Evolutionary conservation across 2,797 vertebrate genomes (phyloP).

Genomic region (Acanthurus leucopareius): DNA sequence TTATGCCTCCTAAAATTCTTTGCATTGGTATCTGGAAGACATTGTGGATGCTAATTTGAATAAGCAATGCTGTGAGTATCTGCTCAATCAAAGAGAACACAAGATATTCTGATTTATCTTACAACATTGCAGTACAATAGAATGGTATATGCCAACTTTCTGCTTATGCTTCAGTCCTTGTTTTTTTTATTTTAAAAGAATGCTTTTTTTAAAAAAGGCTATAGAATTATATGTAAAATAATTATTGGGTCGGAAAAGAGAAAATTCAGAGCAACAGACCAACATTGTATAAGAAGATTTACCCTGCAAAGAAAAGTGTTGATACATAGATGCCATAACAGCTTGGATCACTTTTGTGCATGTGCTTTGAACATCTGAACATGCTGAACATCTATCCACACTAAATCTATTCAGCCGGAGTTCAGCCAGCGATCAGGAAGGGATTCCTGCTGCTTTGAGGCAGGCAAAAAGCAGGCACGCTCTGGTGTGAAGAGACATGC

Average conservation of each 20-base stretch:
- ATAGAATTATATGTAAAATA: background rate
- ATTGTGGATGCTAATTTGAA: constrained; percentile 15
- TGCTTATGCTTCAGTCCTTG: background rate
- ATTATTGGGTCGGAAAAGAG: background rate
- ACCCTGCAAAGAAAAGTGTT: constrained; percentile 23
- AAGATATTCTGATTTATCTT: constrained; percentile 11
- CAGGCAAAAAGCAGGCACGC: constrained; percentile 50
- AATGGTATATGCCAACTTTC: background rate
- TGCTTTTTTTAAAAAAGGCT: background rate
- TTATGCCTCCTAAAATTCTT: background rate
- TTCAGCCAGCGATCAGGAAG: constrained; percentile 74
- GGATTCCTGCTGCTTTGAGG: constrained; percentile 68
- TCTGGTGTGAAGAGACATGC: constrained; percentile 72
- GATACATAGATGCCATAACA: constrained; percentile 19
- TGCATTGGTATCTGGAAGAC: constrained; percentile 10
- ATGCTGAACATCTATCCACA: constrained; percentile 54
- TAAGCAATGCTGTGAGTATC: constrained; percentile 16
- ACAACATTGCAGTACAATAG: background rate
- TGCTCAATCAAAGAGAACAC: constrained; percentile 4
- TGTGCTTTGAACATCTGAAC: constrained; percentile 61
- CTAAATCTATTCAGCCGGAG: constrained; percentile 61
- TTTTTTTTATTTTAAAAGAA: constrained; percentile 8
- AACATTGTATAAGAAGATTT: constrained; percentile 2
- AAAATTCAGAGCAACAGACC: constrained; percentile 6
- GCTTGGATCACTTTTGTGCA: constrained; percentile 42